Conservation (phyloP, 1,140 invertebrate species). For the Drosophila nasuta region DNA sequence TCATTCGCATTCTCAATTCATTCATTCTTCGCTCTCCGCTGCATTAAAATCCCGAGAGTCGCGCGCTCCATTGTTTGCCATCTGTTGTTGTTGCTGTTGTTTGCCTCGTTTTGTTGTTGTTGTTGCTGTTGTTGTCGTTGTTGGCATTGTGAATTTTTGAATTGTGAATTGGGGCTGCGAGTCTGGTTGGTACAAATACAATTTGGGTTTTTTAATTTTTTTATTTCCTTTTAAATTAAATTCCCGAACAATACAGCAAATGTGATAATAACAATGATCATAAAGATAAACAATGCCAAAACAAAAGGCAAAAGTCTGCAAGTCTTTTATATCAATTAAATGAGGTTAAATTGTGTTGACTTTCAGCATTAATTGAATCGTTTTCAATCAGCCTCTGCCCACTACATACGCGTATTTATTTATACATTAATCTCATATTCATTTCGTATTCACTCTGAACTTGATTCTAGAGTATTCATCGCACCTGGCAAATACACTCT, state of each 20-base stretch:
- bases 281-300: constrained; percentile 62
- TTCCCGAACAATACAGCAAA: constrained; percentile 68
- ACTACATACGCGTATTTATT: constrained; percentile 25
- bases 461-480: not conserved
- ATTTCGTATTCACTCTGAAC: not conserved
- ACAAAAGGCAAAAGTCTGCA: constrained; percentile 41
- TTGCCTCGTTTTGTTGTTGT: constrained; percentile 26
- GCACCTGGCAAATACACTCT: constrained; percentile 29
- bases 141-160: constrained; percentile 61
- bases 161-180: constrained; percentile 73
- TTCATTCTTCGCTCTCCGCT: constrained; percentile 24
- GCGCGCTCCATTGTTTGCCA: constrained; percentile 62
- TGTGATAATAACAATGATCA: constrained; percentile 69
- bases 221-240: constrained; percentile 76
- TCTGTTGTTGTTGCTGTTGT: constrained; percentile 64
- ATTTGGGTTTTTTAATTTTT: constrained; percentile 51
- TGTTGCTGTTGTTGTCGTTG: constrained; percentile 42
- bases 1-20: constrained; percentile 30
- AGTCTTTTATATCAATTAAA: constrained; percentile 43
- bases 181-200: constrained; percentile 38
- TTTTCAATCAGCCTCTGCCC: constrained; percentile 21
- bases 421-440: not conserved
- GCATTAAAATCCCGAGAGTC: constrained; percentile 51
- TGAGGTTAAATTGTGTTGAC: constrained; percentile 55
- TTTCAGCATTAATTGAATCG: constrained; percentile 55